Evolutionary conservation across 2,797 vertebrate species (phyloP), one percentile per base, ranked within the genome.

Genomic region (Micrastur ruficollis): DNA sequence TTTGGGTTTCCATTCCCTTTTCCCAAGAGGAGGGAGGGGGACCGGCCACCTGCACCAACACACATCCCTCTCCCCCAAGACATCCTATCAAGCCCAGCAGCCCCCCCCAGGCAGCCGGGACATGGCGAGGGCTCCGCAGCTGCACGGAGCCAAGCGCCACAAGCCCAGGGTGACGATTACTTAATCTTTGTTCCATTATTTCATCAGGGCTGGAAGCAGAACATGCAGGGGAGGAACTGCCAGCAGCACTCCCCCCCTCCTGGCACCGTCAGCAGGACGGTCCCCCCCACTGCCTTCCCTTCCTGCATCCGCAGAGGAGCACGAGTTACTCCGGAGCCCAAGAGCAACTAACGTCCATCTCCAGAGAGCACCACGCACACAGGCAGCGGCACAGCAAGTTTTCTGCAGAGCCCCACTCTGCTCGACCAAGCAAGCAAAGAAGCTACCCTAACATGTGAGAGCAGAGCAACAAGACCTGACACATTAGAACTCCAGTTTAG

Each of bases 171-270:
- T 75, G 82, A 94, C 6, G 3, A 90, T 95, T 74, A 82, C 75
- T 82, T 81, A 87, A 96, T 96, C 75, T 84, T 83, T 63, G 74
- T 96, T 97, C 96, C 93, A 93, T 90, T 96, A 91, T 93, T 97
- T 96, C 95, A 94, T 62, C 74, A 32, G 80, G 75, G 80, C 59
- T 85, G 92, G 85, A 92, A 94, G 66, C 31, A 31, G 79, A 68
- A 90, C 62, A 50, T 6, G 29, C 61, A 50, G 78, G 29, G 89
- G 36, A 82, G 34, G 44, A 84, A 23, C 22, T 81, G 81, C 81
- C 94, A 93, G 81, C 66, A 93, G 71, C 70, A 17, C 7, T 76
- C 68, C 49, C 86, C 86, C 11, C 4, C 38, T 91, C 65, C 62
- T n/a, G 2, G 66, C 31, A 31, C 58, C 18, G 6, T 68, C 84